Base-by-base conservation (phyloP, 2,797 vertebrate species). In the Echeneis naucrates region DNA sequence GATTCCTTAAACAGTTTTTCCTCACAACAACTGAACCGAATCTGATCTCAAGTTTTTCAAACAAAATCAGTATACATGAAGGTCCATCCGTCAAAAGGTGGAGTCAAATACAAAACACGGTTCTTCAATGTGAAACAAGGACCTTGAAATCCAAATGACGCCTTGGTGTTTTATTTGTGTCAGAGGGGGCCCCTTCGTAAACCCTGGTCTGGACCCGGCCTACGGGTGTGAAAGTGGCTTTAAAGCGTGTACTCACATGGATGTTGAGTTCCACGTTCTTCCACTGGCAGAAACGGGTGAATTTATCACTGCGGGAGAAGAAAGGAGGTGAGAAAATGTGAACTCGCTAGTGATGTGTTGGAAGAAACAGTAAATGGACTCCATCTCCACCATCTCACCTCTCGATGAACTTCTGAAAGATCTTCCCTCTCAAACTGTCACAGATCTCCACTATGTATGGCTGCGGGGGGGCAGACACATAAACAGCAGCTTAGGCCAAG, bases 231-330 rank as follows among this genome's bases (percentile, higher is more conserved):
- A 42, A 17, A 21, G n/a, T 17, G 40, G 45, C 11, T 2, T 27
- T 21, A 44, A 9, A 50, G 50, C 30, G 27, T 0, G 30, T 65
- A 98, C 98, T 98, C 91, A 99, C 98, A 37, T 99, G 98, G 88
- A 99, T 99, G 89, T 99, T 99, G 85, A 99, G 95, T 86, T 99
- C 98, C 68, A 99, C 97, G 24, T 99, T 99, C 93, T 99, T 99
- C 98, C 98, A 99, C 89, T 99, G 98, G 90, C 97, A 99, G 75
- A 98, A 99, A 57, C 98, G 95, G 65, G 98, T 99, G 82, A 99
- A 99, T 86, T 96, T 98, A 91, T 99, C 98, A 68, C 98, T 99
- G 92, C n/a, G 26, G 24, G 16, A 68, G 8, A 17, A 30, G 3
- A 8, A 26, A 5, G 33, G 14, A 10, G 16, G 52, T 5, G 9